A percentile compares a stretch with the other conserved stretches of the same genome.
Conservation (phyloP, 2,797 vertebrate species). For the Notolabrus celidotus region DNA sequence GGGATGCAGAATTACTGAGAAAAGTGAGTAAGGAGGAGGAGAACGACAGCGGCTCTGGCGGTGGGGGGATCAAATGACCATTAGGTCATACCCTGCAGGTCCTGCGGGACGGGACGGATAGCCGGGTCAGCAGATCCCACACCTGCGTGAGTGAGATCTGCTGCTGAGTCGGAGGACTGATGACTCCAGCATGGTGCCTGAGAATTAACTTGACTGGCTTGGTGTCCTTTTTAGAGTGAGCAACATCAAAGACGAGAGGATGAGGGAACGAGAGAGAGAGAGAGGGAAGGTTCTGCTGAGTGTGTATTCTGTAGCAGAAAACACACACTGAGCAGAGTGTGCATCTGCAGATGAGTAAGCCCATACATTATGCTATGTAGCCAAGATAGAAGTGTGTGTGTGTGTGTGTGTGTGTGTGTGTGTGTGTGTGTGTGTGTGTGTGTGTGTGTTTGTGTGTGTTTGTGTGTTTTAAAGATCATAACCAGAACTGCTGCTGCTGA, state of each 20-base stretch:
- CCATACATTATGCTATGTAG: slow-evolving; percentile 54
- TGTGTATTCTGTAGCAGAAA: slow-evolving; percentile 34
- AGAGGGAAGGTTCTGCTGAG: slow-evolving; percentile 47
- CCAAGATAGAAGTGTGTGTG: slow-evolving; percentile 46
- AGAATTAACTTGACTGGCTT: slow-evolving; percentile 56
- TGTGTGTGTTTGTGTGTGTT: slow-evolving; percentile 22
- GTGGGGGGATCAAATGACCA: slow-evolving; percentile 73
- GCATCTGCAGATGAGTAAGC: slow-evolving; percentile 66
- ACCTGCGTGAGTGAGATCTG: slow-evolving; percentile 75
- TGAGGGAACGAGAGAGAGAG: slow-evolving; percentile 30
- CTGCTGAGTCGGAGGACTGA: slow-evolving; percentile 71
- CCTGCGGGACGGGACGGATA: slow-evolving; percentile 58
- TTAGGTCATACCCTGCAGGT: slow-evolving; percentile 77
- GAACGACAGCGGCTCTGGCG: slow-evolving; percentile 24
- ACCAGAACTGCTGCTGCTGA: slow-evolving; percentile 79
- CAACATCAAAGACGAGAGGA: slow-evolving; percentile 62
- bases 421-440: slow-evolving; percentile 21
- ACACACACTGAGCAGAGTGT: slow-evolving; percentile 25
- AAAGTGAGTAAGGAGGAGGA: slow-evolving; percentile 30
- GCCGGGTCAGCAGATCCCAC: slow-evolving; percentile 82
- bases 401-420: slow-evolving; percentile 32
- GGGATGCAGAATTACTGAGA: slow-evolving; percentile 7
- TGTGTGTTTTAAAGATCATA: slow-evolving; percentile 62
- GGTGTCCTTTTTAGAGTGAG: slow-evolving; percentile 47
- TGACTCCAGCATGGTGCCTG: slow-evolving; percentile 67